Evolutionary conservation across 2,113 vertebrate species (phyloP).

Genomic region (Heterocephalus glaber): DNA sequence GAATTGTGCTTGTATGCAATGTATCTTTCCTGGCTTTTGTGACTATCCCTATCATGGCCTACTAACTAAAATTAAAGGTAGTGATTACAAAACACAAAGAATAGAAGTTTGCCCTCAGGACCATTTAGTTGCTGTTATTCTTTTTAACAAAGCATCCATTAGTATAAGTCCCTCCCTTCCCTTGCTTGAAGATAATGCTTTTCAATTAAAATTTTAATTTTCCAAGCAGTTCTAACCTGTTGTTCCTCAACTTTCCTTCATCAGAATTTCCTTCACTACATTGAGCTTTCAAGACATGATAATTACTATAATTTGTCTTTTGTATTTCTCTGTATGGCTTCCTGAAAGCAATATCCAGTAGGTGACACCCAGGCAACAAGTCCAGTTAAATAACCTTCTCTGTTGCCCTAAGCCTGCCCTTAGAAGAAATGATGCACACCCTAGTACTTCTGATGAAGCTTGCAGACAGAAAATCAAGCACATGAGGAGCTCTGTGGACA

Average conservation of each 20-base stretch:
- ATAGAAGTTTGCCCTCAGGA: not conserved
- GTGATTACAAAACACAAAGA: not conserved
- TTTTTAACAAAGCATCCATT: not conserved
- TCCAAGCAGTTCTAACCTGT: not conserved
- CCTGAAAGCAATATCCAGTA: not conserved
- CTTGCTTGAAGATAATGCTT: not conserved
- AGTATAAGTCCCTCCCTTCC: not conserved
- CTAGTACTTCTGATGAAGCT: not conserved
- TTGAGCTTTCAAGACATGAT: not conserved
- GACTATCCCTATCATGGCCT: not conserved
- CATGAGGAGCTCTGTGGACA: not conserved
- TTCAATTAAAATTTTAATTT: conserved; percentile 52
- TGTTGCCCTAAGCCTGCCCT: not conserved
- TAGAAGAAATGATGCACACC: not conserved
- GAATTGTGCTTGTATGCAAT: not conserved
- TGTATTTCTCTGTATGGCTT: not conserved
- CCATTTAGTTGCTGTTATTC: not conserved
- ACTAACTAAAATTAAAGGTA: conserved; percentile 10
- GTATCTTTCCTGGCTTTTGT: not conserved
- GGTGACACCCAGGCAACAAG: not conserved
- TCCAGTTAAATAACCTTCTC: not conserved
- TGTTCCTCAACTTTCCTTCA: not conserved
- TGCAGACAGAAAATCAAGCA: not conserved
- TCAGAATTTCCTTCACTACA: not conserved
- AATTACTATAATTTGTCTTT: not conserved